Conservation (phyloP, 2,888 invertebrate genomes). For the Drosophila macrothrix region DNA sequence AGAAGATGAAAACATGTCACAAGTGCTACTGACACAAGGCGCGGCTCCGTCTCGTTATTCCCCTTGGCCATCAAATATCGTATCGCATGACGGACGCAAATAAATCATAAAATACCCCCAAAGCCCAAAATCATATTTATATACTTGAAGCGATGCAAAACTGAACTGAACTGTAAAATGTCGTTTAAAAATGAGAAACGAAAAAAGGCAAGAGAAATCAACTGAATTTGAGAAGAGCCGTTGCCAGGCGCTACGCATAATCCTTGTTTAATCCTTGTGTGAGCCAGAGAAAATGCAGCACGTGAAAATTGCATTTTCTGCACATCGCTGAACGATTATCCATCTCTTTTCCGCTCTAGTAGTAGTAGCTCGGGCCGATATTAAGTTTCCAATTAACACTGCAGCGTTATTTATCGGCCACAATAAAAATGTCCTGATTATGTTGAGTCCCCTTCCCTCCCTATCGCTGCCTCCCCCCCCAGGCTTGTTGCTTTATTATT, state of each 20-base stretch:
- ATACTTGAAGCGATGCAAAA: slow-evolving; percentile 23
- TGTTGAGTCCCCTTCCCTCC: slow-evolving; percentile 26
- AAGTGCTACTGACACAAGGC: slow-evolving; percentile 49
- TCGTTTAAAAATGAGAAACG: slow-evolving; percentile 1
- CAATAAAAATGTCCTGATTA: slow-evolving; percentile 83
- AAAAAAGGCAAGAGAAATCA: slow-evolving; percentile 10
- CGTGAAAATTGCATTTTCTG: slow-evolving; percentile 44
- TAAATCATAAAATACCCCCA: slow-evolving; percentile 46
- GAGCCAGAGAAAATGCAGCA: not conserved
- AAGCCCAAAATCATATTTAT: slow-evolving; percentile 16
- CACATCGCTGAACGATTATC: not conserved
- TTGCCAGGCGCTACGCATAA: slow-evolving; percentile 9
- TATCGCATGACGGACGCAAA: slow-evolving; percentile 61
- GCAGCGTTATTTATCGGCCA: slow-evolving; percentile 79
- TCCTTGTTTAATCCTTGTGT: slow-evolving; percentile 13
- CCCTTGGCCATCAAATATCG: slow-evolving; percentile 35
- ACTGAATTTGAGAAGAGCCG: not conserved
- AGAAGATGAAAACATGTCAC: slow-evolving; percentile 36
- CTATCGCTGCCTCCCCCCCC: not conserved
- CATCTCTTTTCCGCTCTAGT: not conserved
- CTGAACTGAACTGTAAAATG: not conserved
- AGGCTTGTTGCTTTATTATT: slow-evolving; percentile 45
- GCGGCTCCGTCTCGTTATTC: slow-evolving; percentile 37
- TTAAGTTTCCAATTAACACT: slow-evolving; percentile 83
- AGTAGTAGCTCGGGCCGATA: slow-evolving; percentile 46